Evolutionary conservation across 2,888 invertebrate genomes (phyloP).

Genomic region (Monopis laevigella): DNA sequence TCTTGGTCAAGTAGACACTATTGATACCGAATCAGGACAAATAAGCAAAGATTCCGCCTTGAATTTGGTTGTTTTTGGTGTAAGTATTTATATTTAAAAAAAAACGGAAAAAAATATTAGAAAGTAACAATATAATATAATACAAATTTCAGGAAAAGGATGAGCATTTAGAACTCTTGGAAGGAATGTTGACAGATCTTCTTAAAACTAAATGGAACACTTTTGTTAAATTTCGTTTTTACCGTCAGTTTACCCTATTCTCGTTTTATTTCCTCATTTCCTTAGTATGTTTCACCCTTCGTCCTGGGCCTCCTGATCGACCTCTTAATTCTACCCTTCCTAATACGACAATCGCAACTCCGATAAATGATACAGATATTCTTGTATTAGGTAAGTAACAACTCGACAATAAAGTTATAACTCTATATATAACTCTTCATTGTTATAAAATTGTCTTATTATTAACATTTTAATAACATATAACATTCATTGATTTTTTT

Average conservation of each 20-base stretch:
- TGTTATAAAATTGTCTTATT: too few species aligned
- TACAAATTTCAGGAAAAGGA: conserved; percentile 79
- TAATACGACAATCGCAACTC: conserved; percentile 36
- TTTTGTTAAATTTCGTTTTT: conserved; percentile 94
- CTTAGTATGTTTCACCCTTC: conserved; percentile 84
- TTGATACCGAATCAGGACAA: conserved; percentile 87
- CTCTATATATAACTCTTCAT: too few species aligned
- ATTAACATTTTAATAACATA: too few species aligned
- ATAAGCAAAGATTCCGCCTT: conserved; percentile 96
- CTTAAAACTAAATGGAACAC: conserved; percentile 98
- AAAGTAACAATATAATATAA: too few species aligned
- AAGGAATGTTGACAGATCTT: conserved; percentile 92
- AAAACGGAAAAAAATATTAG: too few species aligned
- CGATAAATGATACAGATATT: conserved; percentile 34
- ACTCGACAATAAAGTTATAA: too few species aligned
- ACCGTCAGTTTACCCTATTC: conserved; percentile 91
- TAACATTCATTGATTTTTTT: conserved; percentile 20
- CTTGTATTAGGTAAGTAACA: conserved; percentile 37
- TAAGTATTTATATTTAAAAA: too few species aligned
- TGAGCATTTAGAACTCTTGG: conserved; percentile 93
- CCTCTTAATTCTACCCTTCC: conserved; percentile 39
- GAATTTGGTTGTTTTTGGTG: conserved; percentile 96
- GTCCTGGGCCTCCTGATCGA: conserved; percentile 80
- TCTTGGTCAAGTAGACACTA: conserved; percentile 93
- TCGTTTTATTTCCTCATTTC: conserved; percentile 91